Evolutionary conservation across 2,113 vertebrate genomes (phyloP), one percentile per base, ranked within the genome.

Genomic region (Helogale parvula): DNA sequence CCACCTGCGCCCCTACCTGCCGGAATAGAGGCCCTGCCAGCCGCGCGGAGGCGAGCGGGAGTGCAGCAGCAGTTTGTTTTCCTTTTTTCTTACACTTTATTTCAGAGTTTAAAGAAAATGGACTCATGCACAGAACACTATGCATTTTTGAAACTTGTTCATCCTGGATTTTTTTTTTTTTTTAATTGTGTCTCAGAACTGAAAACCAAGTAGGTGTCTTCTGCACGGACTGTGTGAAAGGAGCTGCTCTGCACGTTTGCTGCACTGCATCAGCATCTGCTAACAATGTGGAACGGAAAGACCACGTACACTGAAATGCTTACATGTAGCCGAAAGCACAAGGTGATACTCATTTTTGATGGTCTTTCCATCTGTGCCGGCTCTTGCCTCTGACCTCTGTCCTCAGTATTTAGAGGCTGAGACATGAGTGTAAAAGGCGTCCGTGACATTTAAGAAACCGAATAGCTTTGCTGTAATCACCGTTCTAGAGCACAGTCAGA

Each of bases 91-190:
- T 99, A 99, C 98, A 98, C 98, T 98, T 99, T 98, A 98, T 99
- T 98, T 98, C 98, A 98, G 98, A 98, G 97, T 98, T 98, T 99
- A 99, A 99, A 99, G 99, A 99, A 99, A 99, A 99, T 98, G 99
- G 99, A 99, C 99, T 99, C 99, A 99, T 99, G 99, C 99, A 99
- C 99, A 99, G 99, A 99, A 99, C 99, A 99, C 99, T 99, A 98
- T 99, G 98, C 98, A 98, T 99, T 99, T 99, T 99, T 99, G 99
- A 99, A 99, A 98, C 99, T 98, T 98, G 98, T 98, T 99, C 99
- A 99, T 99, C 98, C 99, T 99, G 99, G 99, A 99, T 99, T 98
- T 98, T 99, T 98, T 76, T 98, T 76, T 74, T 74, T 76, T 98
- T 99, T 98, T 98, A 99, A 99, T 99, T 98, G 98, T 99, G 98